phyloP scores from a whole-genome alignment of 2,113 vertebrate genomes.

The Zonotrichia leucophrys region DNA sequence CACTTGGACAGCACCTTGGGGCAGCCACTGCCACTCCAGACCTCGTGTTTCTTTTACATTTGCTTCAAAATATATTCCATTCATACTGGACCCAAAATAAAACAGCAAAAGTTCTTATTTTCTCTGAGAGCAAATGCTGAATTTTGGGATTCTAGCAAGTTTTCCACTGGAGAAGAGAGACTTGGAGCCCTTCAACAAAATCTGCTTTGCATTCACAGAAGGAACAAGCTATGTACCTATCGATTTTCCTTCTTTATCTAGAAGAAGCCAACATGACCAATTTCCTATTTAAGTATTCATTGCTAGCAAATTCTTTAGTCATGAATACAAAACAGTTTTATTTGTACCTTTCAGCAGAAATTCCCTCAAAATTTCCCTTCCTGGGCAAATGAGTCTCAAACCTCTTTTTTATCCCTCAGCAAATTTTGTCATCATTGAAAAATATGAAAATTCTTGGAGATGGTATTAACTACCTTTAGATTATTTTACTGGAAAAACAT shows the following conservation, averaged over 20 bases:
- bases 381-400: fast-evolving
- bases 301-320: neutral
- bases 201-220: neutral
- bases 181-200: neutral
- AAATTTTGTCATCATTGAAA: neutral
- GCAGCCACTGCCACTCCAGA: fast-evolving
- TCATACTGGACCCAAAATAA: neutral
- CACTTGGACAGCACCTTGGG: no score
- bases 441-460: neutral
- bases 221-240: neutral
- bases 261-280: neutral
- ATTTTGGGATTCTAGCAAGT: neutral
- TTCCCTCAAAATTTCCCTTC: neutral
- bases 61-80: neutral
- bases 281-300: neutral
- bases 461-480: neutral
- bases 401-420: neutral
- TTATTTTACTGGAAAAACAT: neutral
- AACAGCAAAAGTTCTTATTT: neutral
- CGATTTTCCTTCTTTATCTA: neutral
- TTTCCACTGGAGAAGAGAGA: neutral
- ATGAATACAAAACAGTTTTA: neutral
- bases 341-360: neutral
- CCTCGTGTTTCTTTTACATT: fast-evolving
- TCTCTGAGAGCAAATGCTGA: neutral